Evolutionary conservation across 2,888 invertebrate genomes (phyloP), one percentile per base, ranked within the genome.

Genomic region (Trichogramma dendrolimi): DNA sequence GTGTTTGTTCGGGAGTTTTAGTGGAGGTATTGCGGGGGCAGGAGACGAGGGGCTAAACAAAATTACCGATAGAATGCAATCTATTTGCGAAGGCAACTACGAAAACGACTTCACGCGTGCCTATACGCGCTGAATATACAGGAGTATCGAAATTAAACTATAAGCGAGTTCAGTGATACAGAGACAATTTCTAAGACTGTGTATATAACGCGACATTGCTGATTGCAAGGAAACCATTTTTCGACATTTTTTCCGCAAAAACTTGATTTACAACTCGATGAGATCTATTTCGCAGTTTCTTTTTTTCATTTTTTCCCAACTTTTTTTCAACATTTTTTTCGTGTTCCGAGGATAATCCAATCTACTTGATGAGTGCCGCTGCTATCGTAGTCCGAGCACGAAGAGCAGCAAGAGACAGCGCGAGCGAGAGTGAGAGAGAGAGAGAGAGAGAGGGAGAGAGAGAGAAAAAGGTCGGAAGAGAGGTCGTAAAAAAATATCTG

Each of bases 401-500:
- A 69, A 68, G 67, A 14, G 58, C 51, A 62, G 48, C 57, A 55
- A 60, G 52, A 48, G 63, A 51, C 62, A 54, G 55, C 55, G 44
- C 40, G 58, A 59, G 66, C 58, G 62, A 64, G 58, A 65, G 51
- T 60, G 58, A 58, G 54, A 55, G 60, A 46, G 58, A 61, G 60
- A 27, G 27, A 27, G 3, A 27, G 27, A 27, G 27, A 27, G 50
- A 51, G 50, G 38, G 10, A 42, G 62, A 40, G 48, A 49, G 55
- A 41, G 27, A 55, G 51, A 40, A 47, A 11, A 44, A 56, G 56
- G 49, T 43, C 11, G 66, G 55, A 46, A 64, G 58, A 67, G 67
- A 69, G 61, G 69, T 71, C 71, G 68, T 72, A 70, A 72, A 72
- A 72, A 74, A 75, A 74, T 75, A 74, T 74, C 73, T 74, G 74